Base-by-base conservation (phyloP, 2,797 vertebrate genomes). In the Craterocephalus amniculus region DNA sequence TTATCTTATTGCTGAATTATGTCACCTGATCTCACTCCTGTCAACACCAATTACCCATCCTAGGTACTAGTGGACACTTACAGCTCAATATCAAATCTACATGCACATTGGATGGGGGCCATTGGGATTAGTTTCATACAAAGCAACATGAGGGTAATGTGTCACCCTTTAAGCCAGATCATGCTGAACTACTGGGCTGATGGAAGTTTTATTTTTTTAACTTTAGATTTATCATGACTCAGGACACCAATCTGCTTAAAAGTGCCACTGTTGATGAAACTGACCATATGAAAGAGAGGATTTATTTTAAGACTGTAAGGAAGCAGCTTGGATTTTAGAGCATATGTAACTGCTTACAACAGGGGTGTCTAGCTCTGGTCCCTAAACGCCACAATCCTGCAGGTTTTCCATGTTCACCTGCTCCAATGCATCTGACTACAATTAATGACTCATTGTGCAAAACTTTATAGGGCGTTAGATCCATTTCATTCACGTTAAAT, bases 191-290 rank as follows among this genome's bases (percentile, higher is more conserved):
- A 61, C 63, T 61, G 57, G 45, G 52, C 36, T 43, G 27, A 43
- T 34, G 49, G 54, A 26, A 16, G 2, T 24, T 22, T 40, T 67
- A 29, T 4, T 45, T 45, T 20, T 45, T n/a, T 45, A n/a, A 16
- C 20, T 43, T 27, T 20, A 27, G 38, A 67, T 40, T 56, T 35
- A 26, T 40, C 12, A 24, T 45, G 55, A 67, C 65, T 67, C 40
- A n/a, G 29, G 34, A 35, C 6, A 35, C 29, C n/a, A 58, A 45
- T 58, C n/a, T 7, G n/a, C 24, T 27, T 56, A 51, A 51, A 58
- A 67, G 58, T 10, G 31, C 6, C 26, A 10, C 27, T 0, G 31
- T 34, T 12, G 26, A 14, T 20, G 36, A 32, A 32, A 34, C 22
- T 48, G 29, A 35, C 18, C 16, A 48, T 48, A 20, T 35, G 16